Evolutionary conservation across 2,888 invertebrate genomes (phyloP).

Genomic region (Scrobipalpa atriplicella): DNA sequence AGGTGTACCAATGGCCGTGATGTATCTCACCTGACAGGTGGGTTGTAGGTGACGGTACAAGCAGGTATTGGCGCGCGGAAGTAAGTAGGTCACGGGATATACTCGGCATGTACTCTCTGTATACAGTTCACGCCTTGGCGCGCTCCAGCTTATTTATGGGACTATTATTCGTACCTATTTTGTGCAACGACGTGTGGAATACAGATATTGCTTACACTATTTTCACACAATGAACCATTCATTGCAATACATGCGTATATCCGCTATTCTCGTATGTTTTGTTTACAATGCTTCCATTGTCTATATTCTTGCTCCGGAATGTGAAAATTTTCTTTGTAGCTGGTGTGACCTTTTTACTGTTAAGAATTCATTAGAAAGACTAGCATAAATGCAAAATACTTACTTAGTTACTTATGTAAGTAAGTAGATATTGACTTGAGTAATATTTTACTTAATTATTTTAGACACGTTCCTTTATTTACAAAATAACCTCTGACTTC

Average conservation of each 20-base stretch:
- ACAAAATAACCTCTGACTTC: too few species aligned
- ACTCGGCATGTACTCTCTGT: constrained; percentile 28
- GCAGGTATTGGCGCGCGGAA: constrained; percentile 58
- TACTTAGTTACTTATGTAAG: too few species aligned
- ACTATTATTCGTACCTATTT: constrained; percentile 21
- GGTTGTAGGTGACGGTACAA: constrained; percentile 27
- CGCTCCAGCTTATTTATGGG: constrained; percentile 20
- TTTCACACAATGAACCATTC: constrained; percentile 11
- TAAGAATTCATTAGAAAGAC: neutral
- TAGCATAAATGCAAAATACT: too few species aligned
- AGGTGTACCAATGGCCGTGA: constrained; percentile 51
- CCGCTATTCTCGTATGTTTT: neutral
- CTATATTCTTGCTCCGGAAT: constrained; percentile 5
- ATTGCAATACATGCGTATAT: constrained; percentile 8
- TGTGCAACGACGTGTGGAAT: constrained; percentile 15
- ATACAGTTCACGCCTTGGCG: constrained; percentile 13
- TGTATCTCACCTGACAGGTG: constrained; percentile 63
- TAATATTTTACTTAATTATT: too few species aligned
- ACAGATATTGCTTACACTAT: constrained; percentile 15
- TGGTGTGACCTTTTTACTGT: neutral
- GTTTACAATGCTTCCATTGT: constrained; percentile 16
- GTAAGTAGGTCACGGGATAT: constrained; percentile 43
- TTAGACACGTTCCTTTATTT: neutral
- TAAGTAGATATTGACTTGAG: too few species aligned
- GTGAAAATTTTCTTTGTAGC: neutral